Percentiles rank a stretch among this genome's conserved stretches.
phyloP scores from a whole-genome alignment of 2,113 vertebrate species.

The Cyphomyrus plagiostoma region DNA sequence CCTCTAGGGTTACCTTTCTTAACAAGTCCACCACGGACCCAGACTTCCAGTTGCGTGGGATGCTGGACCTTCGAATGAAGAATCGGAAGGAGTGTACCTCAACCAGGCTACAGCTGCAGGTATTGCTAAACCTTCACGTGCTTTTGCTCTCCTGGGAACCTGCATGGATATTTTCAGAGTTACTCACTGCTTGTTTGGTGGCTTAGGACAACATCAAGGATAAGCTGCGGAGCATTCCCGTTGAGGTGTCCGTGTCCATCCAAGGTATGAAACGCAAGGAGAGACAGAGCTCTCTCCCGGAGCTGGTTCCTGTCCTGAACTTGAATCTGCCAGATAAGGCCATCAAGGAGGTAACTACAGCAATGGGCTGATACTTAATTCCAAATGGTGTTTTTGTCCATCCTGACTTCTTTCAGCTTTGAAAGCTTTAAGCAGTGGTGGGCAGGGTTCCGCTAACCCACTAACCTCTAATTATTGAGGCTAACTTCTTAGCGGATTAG shows the following conservation, averaged over 20 bases:
- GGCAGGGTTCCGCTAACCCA: neutral
- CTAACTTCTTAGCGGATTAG: neutral
- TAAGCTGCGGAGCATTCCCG: conserved; percentile 78
- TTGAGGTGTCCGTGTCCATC: conserved; percentile 74
- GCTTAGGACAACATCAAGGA: conserved; percentile 79
- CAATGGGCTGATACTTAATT: neutral
- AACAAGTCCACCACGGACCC: conserved; percentile 2
- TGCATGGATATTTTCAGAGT: neutral
- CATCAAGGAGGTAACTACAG: conserved; percentile 58
- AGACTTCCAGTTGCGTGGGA: conserved; percentile 52
- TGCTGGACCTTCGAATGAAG: conserved; percentile 57
- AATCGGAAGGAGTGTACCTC: conserved; percentile 58
- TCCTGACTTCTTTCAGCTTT: neutral
- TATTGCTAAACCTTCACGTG: conserved; percentile 36
- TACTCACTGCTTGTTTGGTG: neutral
- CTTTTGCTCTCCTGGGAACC: neutral
- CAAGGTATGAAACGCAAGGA: conserved; percentile 54
- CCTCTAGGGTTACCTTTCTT: conserved; percentile 63
- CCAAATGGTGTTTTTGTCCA: neutral
- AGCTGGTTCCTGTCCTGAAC: conserved; percentile 72
- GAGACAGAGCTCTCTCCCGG: conserved; percentile 54
- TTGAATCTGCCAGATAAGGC: conserved; percentile 52
- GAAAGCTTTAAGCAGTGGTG: neutral
- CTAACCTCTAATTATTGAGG: neutral
- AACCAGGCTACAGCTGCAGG: conserved; percentile 66